Conservation (phyloP, 2,888 invertebrate species). For the Liopterus haemorrhoidalis region DNA sequence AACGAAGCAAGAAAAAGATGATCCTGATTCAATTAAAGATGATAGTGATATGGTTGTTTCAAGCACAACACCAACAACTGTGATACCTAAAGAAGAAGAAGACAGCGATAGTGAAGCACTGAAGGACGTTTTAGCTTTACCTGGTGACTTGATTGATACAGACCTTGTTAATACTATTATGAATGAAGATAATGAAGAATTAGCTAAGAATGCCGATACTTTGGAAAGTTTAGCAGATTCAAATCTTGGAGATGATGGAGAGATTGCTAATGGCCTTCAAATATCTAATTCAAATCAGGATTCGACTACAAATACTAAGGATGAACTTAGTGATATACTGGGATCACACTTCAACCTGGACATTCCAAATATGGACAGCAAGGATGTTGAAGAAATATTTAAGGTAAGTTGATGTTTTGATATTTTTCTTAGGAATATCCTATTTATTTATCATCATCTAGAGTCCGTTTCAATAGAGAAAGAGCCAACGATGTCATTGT, state of each 20-base stretch:
- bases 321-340: conserved; percentile 62
- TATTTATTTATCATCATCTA: no score
- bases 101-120: conserved; percentile 57
- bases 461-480: no score
- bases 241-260: conserved; percentile 43
- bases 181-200: conserved; percentile 55
- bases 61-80: conserved; percentile 28
- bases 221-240: conserved; percentile 48
- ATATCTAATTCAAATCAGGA: conserved; percentile 42
- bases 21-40: conserved; percentile 25
- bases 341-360: conserved; percentile 69
- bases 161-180: conserved; percentile 63
- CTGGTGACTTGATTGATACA: conserved; percentile 59
- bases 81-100: conserved; percentile 39
- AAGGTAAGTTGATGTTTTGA: conserved; percentile 47
- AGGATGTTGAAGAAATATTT: conserved; percentile 87
- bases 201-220: conserved; percentile 50
- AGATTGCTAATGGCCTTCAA: conserved; percentile 40
- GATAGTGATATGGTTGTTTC: conserved; percentile 20
- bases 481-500: no score
- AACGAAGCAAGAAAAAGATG: conserved; percentile 56
- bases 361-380: conserved; percentile 83
- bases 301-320: conserved; percentile 57
- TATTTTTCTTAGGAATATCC: conserved; percentile 4
- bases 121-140: conserved; percentile 59